Evolutionary conservation across 2,888 invertebrate species (phyloP), one percentile per base, ranked within the genome.

Genomic region (Litoditis marina): DNA sequence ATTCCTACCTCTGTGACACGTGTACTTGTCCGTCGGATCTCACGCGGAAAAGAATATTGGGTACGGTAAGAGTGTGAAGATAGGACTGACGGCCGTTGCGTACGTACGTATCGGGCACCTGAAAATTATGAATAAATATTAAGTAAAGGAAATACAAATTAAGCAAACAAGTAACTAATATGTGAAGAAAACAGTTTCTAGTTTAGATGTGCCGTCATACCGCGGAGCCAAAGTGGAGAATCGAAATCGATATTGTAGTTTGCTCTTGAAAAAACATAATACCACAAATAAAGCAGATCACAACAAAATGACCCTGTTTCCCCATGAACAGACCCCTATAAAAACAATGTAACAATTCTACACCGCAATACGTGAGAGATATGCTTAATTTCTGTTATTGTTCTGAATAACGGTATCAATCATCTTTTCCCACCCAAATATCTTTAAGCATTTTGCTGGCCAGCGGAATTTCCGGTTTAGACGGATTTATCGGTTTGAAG

Each of bases 11-110:
- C 91, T 93, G 92, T 0, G 94, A 94, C 84, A 93, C 93, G 58
- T 92, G 87, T 77, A 94, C 92, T 78, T 91, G 91, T 0, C 94
- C 94, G 79, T 92, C 90, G 84, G 91, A 90, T 78, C 89, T 89
- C 73, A 95, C 90, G 71, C 95, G 86, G 44, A 95, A 86, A 76
- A 95, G 87, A 84, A 94, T 93, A 84, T 95, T 95, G 0, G 94
- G 94, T n/a, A 92, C 92, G 0, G 95, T 94, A 71, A 95, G 92
- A 30, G 92, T 93, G 85, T 95, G 95, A 50, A 94, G 90, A 81
- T 94, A 92, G 8, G 93, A 93, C 77, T 92, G 90, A 83, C 92
- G 91, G 30, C 94, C 94, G 84, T 94, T 94, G 22, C 75, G 49
- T 19, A 94, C 92, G 84, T 91, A 94, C 0, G 94, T 94, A 85